Evolutionary conservation across 2,888 invertebrate species (phyloP).

Genomic region (Xestia c-nigrum): DNA sequence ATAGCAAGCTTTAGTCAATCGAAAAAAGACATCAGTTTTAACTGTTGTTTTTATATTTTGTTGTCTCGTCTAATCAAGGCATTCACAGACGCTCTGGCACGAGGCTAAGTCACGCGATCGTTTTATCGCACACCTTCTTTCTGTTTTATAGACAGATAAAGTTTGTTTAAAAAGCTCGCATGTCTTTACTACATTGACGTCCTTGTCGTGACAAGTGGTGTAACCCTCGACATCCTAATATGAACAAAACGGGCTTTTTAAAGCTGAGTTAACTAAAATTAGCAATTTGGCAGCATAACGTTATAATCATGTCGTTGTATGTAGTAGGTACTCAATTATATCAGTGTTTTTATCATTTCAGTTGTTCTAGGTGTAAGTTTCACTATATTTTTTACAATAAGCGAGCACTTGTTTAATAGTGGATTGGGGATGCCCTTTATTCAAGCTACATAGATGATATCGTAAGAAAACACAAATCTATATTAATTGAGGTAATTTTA

Average conservation of each 20-base stretch:
- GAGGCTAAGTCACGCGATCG: conserved; percentile 87
- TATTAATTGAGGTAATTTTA: neutral
- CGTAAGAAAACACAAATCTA: neutral
- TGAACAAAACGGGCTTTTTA: conserved; percentile 72
- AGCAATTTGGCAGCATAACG: conserved; percentile 11
- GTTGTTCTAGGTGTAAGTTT: neutral
- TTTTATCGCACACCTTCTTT: conserved; percentile 89
- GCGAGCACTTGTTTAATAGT: neutral
- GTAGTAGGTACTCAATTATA: neutral
- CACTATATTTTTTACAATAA: neutral
- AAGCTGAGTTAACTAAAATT: conserved; percentile 39
- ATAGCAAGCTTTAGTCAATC: conserved; percentile 47
- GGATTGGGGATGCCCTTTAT: neutral
- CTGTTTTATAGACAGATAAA: conserved; percentile 88
- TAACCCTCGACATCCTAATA: conserved; percentile 82
- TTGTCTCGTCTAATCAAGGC: conserved; percentile 84
- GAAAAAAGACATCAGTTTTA: conserved; percentile 66
- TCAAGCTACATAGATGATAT: neutral
- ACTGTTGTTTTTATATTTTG: conserved; percentile 71
- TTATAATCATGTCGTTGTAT: conserved; percentile 1
- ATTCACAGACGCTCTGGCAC: conserved; percentile 83
- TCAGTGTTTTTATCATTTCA: neutral
- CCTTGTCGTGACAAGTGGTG: conserved; percentile 86
- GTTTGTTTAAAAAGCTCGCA: conserved; percentile 89
- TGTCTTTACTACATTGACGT: conserved; percentile 86